Evolutionary conservation across 1,140 invertebrate species (phyloP).

Genomic region (Panagrolaimus sp.): DNA sequence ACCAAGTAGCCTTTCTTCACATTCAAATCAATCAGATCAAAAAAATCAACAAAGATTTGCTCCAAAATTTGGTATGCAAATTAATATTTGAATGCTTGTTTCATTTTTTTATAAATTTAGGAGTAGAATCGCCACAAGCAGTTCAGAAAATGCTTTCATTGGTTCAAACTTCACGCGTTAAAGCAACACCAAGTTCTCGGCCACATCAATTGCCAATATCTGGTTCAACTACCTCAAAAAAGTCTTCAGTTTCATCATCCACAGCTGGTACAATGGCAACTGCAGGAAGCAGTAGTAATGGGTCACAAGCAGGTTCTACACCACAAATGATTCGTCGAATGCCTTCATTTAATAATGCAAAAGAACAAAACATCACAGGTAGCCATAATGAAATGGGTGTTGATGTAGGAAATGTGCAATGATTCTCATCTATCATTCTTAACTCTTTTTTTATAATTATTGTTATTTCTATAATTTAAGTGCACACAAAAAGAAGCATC

Average conservation of each 20-base stretch:
- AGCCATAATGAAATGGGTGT: constrained; percentile 13
- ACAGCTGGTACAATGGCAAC: not conserved
- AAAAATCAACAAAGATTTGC: constrained; percentile 34
- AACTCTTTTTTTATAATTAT: not conserved
- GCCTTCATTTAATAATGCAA: not conserved
- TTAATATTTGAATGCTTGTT: constrained; percentile 21
- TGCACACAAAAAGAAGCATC: not conserved
- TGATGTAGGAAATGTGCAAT: not conserved
- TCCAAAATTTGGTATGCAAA: constrained; percentile 67
- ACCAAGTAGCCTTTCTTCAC: constrained; percentile 72
- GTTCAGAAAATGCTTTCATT: constrained; percentile 83
- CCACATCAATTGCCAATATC: constrained; percentile 14
- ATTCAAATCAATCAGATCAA: constrained; percentile 64
- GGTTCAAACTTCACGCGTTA: constrained; percentile 72
- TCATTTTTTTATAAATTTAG: constrained; percentile 57
- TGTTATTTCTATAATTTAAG: constrained; percentile 5
- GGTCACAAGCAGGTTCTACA: not conserved
- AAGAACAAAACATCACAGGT: not conserved
- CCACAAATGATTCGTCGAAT: constrained; percentile 10
- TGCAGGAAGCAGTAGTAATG: not conserved
- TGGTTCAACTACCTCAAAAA: constrained; percentile 1
- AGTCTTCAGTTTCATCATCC: constrained; percentile 1
- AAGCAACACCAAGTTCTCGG: constrained; percentile 9
- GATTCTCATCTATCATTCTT: not conserved
- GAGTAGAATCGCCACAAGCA: constrained; percentile 87